These are phyloP conservation scores for Prolemur simus DNA, from an alignment of 2,113 vertebrate genomes.

Conservation along the genomic window DNA sequence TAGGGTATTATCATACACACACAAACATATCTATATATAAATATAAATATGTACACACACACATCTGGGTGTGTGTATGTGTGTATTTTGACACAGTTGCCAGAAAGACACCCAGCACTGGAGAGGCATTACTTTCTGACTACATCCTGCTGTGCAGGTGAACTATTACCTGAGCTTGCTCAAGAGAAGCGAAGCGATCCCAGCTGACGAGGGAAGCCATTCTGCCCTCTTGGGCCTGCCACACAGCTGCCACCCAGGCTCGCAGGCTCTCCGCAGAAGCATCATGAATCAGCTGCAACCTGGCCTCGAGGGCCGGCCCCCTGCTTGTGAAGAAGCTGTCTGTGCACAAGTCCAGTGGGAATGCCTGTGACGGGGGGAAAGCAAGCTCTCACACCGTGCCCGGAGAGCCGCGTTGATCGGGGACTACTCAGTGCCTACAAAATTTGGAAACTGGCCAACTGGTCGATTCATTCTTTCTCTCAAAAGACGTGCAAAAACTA, in stretches of 20 bases:
- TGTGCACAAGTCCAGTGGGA: conserved; percentile 93
- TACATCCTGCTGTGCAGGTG: accelerated
- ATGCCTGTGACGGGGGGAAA: conserved; percentile 81
- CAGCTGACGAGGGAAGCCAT: conserved; percentile 90
- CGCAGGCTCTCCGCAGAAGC: conserved; percentile 85
- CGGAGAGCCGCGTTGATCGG: not conserved
- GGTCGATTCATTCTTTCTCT: not conserved
- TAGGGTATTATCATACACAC: not conserved
- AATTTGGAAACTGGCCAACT: not conserved
- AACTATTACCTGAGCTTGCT: conserved; percentile 92
- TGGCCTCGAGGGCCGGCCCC: conserved; percentile 84
- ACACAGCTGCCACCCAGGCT: conserved; percentile 85
- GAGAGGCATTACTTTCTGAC: not conserved
- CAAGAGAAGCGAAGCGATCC: conserved; percentile 92
- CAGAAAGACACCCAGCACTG: accelerated
- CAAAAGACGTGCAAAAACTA: not conserved
- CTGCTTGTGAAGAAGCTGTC: conserved; percentile 94
- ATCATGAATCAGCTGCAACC: conserved; percentile 84
- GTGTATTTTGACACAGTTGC: accelerated
- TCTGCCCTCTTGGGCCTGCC: conserved; percentile 90
- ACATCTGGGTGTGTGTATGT: accelerated
- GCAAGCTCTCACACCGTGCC: not conserved
- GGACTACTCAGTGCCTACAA: not conserved
- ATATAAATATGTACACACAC: too few species aligned
- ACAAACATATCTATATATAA: not conserved